Evolutionary conservation across 2,113 vertebrate genomes (phyloP), one percentile per base, ranked within the genome.

Genomic region (Geococcyx californianus): DNA sequence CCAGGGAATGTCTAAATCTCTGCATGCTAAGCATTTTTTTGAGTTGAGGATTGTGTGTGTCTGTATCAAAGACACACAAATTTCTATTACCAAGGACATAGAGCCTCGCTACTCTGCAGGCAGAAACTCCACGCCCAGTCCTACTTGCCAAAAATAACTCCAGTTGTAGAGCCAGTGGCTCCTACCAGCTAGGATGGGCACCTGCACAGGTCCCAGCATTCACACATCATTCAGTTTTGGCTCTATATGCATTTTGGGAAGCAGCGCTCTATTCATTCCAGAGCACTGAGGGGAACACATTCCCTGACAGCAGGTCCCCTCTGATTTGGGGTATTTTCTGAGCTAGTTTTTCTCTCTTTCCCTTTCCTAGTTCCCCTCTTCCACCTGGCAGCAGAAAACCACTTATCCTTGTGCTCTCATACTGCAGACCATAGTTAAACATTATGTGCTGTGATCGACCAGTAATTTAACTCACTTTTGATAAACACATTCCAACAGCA

Each of bases 1-100:
- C 80, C 40, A 54, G 58, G 62, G 74, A 91, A 94, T 0, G 2
- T 34, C 49, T 76, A 95, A 97, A 94, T 76, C 93, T 89, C 81
- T 87, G 62, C 40, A 66, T 7, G 8, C 33, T 89, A 87, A 95
- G 86, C 89, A 91, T 70, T 89, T 68, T n/a, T 58, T 89, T 36
- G 58, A 95, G 66, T 16, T 84, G 56, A 33, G 60, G 75, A 78
- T 29, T 84, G 75, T 33, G 42, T 0, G 7, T 1, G 6, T 33
- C 16, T 44, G 51, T 88, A 56, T 90, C 83, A 80, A 94, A 92
- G 24, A 45, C 42, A 66, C 64, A 88, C 34, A 78, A 28, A 89
- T 78, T 93, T 72, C 60, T 60, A 36, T 1, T 16, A 47, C 64
- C 3, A 2, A 64, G 56, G 38, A 77, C 8, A 77, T 0, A 0